Evolutionary conservation across 2,888 invertebrate species (phyloP).

Genomic region (Tenthredo distinguenda): DNA sequence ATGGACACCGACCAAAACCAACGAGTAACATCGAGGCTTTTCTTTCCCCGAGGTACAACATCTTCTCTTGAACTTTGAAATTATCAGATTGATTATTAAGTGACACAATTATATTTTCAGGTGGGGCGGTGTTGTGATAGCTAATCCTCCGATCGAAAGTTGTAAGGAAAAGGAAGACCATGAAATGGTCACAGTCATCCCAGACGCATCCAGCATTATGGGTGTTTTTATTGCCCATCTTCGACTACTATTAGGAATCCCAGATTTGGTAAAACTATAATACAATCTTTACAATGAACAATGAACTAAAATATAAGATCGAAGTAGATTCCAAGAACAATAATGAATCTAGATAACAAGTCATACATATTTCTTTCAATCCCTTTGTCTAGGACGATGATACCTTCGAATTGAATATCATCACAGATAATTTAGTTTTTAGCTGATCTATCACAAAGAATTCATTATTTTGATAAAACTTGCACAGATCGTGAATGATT

Average conservation of each 20-base stretch:
- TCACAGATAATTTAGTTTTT: background rate
- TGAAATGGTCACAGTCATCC: constrained; percentile 77
- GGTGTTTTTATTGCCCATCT: constrained; percentile 89
- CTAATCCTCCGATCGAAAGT: constrained; percentile 83
- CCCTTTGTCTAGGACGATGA: background rate
- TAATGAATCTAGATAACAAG: background rate
- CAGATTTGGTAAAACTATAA: constrained; percentile 79
- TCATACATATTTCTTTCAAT: background rate
- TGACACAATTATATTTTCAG: constrained; percentile 70
- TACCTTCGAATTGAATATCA: background rate
- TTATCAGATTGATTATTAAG: background rate
- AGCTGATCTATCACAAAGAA: constrained; percentile 7
- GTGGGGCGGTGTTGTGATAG: constrained; percentile 94
- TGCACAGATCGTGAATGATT: background rate
- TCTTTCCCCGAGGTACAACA: constrained; percentile 83
- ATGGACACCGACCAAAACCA: constrained; percentile 68
- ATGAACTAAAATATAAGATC: background rate
- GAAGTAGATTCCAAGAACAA: background rate
- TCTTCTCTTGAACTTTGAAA: background rate
- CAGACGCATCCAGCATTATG: constrained; percentile 85
- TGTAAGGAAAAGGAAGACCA: constrained; percentile 78
- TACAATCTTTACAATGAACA: background rate
- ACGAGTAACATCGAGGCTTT: constrained; percentile 83
- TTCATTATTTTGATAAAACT: constrained; percentile 14
- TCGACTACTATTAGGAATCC: constrained; percentile 86